These are phyloP conservation scores for Aptenodytes patagonicus DNA, from an alignment of 2,113 vertebrate genomes.

Conservation along the genomic window DNA sequence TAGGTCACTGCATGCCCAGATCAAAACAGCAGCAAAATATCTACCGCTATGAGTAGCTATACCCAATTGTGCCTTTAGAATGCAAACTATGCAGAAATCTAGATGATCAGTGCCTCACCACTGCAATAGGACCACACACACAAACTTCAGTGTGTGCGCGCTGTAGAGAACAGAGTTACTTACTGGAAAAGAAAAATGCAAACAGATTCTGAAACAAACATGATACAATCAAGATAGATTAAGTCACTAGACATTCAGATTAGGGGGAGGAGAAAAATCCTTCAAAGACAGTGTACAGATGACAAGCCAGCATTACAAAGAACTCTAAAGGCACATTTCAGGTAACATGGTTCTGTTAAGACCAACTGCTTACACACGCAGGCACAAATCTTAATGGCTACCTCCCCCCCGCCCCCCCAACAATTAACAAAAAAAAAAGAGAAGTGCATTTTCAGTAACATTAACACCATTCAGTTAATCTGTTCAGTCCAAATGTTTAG, in stretches of 20 bases:
- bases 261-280: not conserved
- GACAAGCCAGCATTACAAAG: slow-evolving; percentile 28
- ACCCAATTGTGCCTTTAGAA: slow-evolving; percentile 74
- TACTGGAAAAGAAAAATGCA: not conserved
- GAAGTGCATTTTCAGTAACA: slow-evolving; percentile 73
- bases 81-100: not conserved
- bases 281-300: not conserved
- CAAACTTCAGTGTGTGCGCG: not conserved
- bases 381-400: slow-evolving; percentile 67
- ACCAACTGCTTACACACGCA: slow-evolving; percentile 65
- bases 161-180: not conserved
- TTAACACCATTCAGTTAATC: slow-evolving; percentile 68
- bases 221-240: not conserved
- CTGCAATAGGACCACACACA: not conserved
- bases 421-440: slow-evolving; percentile 64
- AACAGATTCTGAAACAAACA: not conserved
- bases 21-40: slow-evolving; percentile 65
- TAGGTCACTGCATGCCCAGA: slow-evolving; percentile 43
- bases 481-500: slow-evolving; percentile 72
- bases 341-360: slow-evolving; percentile 67
- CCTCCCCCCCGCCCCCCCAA: not conserved
- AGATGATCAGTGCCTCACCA: not conserved
- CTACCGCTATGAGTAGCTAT: slow-evolving; percentile 61
- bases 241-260: slow-evolving; percentile 27
- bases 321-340: slow-evolving; percentile 74